Conservation (phyloP, 2,113 vertebrate genomes). For the Ageneiosus marmoratus region DNA sequence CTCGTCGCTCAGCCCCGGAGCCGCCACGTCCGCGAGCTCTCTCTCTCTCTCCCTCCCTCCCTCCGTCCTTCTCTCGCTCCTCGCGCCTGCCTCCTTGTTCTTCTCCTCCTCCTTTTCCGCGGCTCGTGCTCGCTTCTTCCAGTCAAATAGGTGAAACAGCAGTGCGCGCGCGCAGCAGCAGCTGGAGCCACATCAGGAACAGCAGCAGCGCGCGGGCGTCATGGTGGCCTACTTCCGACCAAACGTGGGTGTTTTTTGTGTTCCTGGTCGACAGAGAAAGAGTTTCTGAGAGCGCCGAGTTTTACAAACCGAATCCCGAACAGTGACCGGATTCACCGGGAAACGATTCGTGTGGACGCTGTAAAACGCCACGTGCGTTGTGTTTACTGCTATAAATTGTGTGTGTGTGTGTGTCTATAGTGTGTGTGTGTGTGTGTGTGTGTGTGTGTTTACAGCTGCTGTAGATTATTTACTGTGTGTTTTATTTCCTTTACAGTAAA, state of each 20-base stretch:
- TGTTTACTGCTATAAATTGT: neutral
- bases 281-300: neutral
- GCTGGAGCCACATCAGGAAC: conserved; percentile 32
- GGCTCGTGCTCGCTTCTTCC: conserved; percentile 48
- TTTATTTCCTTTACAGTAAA: no score
- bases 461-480: no score
- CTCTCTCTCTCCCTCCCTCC: conserved; percentile 58
- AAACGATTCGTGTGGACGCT: neutral
- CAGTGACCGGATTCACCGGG: no score
- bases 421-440: no score
- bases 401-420: no score
- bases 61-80: conserved; percentile 50
- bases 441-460: no score
- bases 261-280: neutral
- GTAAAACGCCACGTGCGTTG: neutral
- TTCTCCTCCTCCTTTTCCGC: neutral
- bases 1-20: conserved; percentile 60
- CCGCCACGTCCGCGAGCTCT: conserved; percentile 77
- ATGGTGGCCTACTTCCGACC: conserved; percentile 15
- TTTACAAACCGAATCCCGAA: neutral
- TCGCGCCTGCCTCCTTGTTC: conserved; percentile 50
- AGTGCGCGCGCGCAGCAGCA: conserved; percentile 29
- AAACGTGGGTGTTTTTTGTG: neutral
- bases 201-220: conserved; percentile 20
- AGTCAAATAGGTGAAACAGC: neutral